phyloP scores from a whole-genome alignment of 2,797 vertebrate genomes.

The Trachurus trachurus region DNA sequence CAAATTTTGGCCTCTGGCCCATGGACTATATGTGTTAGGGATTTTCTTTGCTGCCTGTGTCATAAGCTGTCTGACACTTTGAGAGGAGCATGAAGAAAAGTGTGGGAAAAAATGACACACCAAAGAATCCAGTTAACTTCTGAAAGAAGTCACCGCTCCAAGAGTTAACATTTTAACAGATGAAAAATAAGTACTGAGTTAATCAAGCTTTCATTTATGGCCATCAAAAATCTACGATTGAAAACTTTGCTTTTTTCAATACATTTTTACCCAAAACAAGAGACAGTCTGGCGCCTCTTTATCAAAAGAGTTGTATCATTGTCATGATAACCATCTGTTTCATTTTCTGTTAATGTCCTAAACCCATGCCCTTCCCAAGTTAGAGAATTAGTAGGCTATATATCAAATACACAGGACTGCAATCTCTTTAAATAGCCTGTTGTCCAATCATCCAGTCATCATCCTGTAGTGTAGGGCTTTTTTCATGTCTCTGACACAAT shows the following conservation, averaged over 20 bases:
- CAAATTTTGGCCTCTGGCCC: too few species aligned
- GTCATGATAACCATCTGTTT: background rate
- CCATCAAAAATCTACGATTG: background rate
- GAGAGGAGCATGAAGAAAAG: too few species aligned
- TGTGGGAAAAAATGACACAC: too few species aligned
- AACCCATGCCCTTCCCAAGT: background rate
- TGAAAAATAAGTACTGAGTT: too few species aligned
- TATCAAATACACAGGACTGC: background rate
- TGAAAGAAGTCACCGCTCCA: too few species aligned
- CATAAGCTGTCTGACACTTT: too few species aligned
- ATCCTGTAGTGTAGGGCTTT: slow-evolving; percentile 8
- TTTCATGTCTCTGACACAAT: background rate
- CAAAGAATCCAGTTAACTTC: too few species aligned
- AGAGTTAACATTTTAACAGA: too few species aligned
- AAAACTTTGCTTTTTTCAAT: background rate
- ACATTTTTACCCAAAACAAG: background rate
- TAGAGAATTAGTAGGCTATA: background rate
- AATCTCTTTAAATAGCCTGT: slow-evolving; percentile 17
- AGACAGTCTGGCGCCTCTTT: background rate
- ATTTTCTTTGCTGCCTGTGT: too few species aligned
- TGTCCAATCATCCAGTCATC: background rate
- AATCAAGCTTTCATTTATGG: too few species aligned
- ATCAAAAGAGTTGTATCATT: too few species aligned
- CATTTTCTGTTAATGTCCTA: background rate
- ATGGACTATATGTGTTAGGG: too few species aligned